phyloP scores from a whole-genome alignment of 35 echinoderm and acorn worm species.

The Acanthaster planci region DNA sequence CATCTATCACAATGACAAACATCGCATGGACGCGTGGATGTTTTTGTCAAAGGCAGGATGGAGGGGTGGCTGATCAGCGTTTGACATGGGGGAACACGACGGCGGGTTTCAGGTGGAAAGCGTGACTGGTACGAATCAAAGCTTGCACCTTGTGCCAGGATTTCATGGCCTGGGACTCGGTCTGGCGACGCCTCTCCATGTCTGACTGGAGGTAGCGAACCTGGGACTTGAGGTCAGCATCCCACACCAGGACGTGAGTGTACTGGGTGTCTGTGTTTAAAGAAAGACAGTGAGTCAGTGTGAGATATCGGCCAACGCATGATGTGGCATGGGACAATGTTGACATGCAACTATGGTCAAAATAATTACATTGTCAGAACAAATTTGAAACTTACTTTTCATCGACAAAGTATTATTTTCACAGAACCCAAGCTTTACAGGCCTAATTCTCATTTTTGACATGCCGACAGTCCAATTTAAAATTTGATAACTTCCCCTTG shows the following conservation, averaged over 20 bases:
- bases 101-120: neutral
- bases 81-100: conserved; percentile 14
- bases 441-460: too few relatives aligned
- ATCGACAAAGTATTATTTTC: too few relatives aligned
- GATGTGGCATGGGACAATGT: too few relatives aligned
- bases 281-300: neutral
- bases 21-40: too few relatives aligned
- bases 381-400: too few relatives aligned
- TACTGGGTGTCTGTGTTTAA: conserved; percentile 49
- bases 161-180: neutral
- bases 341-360: too few relatives aligned
- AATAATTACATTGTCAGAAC: too few relatives aligned
- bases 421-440: too few relatives aligned
- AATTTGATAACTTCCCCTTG: too few relatives aligned
- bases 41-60: neutral
- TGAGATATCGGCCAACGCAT: too few relatives aligned
- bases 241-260: conserved; percentile 81
- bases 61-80: neutral
- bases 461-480: too few relatives aligned
- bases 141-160: conserved; percentile 30
- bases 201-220: conserved; percentile 66
- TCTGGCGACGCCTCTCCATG: conserved; percentile 26
- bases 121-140: neutral
- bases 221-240: conserved; percentile 68
- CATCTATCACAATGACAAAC: too few relatives aligned